phyloP scores from a whole-genome alignment of 2,888 invertebrate species.

The Pachydiplax longipennis region DNA sequence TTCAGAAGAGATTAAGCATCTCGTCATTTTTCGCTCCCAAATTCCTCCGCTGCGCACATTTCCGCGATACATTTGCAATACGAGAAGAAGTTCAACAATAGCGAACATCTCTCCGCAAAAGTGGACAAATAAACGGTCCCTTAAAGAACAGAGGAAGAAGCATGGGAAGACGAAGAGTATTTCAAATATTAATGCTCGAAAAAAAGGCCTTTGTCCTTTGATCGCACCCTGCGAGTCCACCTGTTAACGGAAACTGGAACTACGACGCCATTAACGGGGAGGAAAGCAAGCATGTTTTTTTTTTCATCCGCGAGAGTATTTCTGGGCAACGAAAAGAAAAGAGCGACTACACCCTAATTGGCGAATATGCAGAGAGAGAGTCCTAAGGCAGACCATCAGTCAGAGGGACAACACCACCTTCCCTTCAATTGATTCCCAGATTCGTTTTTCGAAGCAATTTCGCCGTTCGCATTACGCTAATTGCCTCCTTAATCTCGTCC shows the following conservation, averaged over 20 bases:
- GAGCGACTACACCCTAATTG: conserved; percentile 5
- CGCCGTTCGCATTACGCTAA: neutral
- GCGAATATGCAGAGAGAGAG: conserved; percentile 18
- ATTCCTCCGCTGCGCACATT: no score
- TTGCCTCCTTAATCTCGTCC: neutral
- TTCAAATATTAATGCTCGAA: neutral
- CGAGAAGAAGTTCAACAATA: no score
- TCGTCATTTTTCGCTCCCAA: no score
- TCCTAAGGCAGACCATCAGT: conserved; percentile 25
- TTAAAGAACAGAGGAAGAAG: neutral
- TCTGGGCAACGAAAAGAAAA: neutral
- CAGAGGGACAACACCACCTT: neutral
- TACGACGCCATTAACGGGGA: neutral
- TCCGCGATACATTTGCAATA: no score
- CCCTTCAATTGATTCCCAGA: neutral
- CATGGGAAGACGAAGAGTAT: neutral
- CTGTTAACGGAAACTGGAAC: neutral
- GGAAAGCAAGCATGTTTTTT: neutral
- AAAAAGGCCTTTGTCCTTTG: neutral
- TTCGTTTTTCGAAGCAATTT: neutral
- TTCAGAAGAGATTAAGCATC: neutral
- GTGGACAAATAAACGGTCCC: no score
- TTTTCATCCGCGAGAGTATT: neutral
- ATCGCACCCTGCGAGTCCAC: neutral
- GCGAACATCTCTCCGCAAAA: no score